Evolutionary conservation across 2,888 invertebrate genomes (phyloP).

Genomic region (Bellardia bayeri): DNA sequence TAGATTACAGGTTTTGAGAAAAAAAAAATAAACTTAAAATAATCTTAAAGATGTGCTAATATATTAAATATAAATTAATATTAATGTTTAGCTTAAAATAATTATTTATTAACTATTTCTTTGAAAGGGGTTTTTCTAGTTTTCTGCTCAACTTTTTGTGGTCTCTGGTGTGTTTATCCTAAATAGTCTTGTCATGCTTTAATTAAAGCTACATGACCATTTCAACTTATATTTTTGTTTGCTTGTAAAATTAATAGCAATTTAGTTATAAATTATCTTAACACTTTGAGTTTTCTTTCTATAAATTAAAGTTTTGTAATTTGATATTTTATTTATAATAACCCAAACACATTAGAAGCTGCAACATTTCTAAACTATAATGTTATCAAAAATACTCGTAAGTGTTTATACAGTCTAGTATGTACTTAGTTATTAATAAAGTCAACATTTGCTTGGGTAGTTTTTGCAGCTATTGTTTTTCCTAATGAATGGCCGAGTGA

Average conservation of each 20-base stretch:
- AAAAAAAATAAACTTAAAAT: background rate
- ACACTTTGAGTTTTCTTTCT: background rate
- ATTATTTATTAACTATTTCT: background rate
- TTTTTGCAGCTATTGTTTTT: background rate
- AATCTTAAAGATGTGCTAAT: no score
- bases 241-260: conserved; percentile 14
- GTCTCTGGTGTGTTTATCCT: background rate
- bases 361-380: background rate
- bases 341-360: background rate
- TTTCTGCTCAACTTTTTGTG: no score
- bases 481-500: conserved; percentile 12
- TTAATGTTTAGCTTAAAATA: no score
- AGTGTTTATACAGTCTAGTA: background rate
- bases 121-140: background rate
- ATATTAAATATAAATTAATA: no score
- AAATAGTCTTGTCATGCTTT: background rate
- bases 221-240: conserved; percentile 3
- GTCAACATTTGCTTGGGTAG: background rate
- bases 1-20: background rate
- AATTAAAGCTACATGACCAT: background rate
- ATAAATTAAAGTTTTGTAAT: conserved; percentile 24
- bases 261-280: background rate
- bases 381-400: background rate
- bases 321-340: conserved; percentile 31
- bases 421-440: conserved; percentile 25